Percentiles rank a stretch among this genome's conserved stretches.
Conservation (phyloP, 1,140 invertebrate genomes). For the Pentalonia nigronervosa region DNA sequence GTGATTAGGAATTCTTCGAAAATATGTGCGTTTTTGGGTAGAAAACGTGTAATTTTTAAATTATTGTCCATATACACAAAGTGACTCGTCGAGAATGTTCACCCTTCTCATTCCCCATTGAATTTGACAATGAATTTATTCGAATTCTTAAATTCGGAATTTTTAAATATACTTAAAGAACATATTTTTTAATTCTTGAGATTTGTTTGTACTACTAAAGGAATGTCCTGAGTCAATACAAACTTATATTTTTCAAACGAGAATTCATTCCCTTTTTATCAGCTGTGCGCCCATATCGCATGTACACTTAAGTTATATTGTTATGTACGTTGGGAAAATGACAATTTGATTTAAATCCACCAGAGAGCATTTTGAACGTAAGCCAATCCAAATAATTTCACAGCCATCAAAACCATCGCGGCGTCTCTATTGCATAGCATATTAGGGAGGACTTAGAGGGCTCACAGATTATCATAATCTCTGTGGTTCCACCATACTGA, state of each 20-base stretch:
- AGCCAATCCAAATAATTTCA: constrained; percentile 25
- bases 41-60: neutral
- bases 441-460: neutral
- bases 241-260: too few relatives aligned
- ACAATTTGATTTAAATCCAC: constrained; percentile 28
- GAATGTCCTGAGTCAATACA: too few relatives aligned
- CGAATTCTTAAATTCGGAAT: too few relatives aligned
- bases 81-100: too few relatives aligned
- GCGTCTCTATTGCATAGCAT: neutral
- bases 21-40: neutral
- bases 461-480: neutral
- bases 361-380: constrained; percentile 26
- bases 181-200: too few relatives aligned
- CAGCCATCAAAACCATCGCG: neutral
- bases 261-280: too few relatives aligned
- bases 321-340: neutral
- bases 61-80: neutral
- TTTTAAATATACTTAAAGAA: too few relatives aligned
- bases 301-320: neutral
- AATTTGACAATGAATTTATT: too few relatives aligned
- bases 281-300: neutral
- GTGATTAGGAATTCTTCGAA: neutral
- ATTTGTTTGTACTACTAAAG: too few relatives aligned
- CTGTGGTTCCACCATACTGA: neutral
- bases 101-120: too few relatives aligned